Percentiles rank a stretch among this genome's conserved stretches.
Conservation (phyloP, 2,888 invertebrate genomes). For the Catonia carolina region DNA sequence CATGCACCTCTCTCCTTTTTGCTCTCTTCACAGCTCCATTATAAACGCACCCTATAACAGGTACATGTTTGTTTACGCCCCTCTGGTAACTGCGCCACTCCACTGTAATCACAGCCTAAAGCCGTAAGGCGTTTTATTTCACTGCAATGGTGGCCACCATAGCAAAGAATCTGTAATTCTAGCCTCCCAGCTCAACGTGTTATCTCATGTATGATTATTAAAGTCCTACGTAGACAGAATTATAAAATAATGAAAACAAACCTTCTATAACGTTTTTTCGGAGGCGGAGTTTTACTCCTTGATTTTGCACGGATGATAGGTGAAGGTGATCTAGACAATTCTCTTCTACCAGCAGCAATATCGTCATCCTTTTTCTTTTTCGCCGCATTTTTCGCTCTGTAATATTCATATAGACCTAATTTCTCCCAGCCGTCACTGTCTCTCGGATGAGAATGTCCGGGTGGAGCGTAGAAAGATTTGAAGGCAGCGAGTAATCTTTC, state of each 20-base stretch:
- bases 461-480: slow-evolving; percentile 91
- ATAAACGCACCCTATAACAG: too few species aligned
- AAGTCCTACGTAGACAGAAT: too few species aligned
- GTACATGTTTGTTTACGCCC: too few species aligned
- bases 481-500: slow-evolving; percentile 89
- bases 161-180: too few species aligned
- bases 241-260: slow-evolving; percentile 23
- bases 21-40: too few species aligned
- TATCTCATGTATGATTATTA: too few species aligned
- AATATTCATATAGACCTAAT: slow-evolving; percentile 94
- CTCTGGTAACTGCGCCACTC: too few species aligned
- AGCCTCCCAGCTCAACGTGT: too few species aligned
- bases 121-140: too few species aligned
- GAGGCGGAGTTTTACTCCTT: slow-evolving; percentile 61
- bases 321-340: slow-evolving; percentile 64
- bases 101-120: too few species aligned
- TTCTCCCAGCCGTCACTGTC: slow-evolving; percentile 98
- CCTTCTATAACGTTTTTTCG: slow-evolving; percentile 60
- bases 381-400: slow-evolving; percentile 90
- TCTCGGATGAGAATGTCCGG: slow-evolving; percentile 89
- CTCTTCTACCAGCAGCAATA: slow-evolving; percentile 63
- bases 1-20: too few species aligned
- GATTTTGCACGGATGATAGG: slow-evolving; percentile 69
- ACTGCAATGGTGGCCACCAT: too few species aligned
- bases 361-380: slow-evolving; percentile 82